Percentiles rank a stretch among this genome's conserved stretches.
phyloP scores from a whole-genome alignment of 1,140 invertebrate genomes.

The Tribolium castaneum region DNA sequence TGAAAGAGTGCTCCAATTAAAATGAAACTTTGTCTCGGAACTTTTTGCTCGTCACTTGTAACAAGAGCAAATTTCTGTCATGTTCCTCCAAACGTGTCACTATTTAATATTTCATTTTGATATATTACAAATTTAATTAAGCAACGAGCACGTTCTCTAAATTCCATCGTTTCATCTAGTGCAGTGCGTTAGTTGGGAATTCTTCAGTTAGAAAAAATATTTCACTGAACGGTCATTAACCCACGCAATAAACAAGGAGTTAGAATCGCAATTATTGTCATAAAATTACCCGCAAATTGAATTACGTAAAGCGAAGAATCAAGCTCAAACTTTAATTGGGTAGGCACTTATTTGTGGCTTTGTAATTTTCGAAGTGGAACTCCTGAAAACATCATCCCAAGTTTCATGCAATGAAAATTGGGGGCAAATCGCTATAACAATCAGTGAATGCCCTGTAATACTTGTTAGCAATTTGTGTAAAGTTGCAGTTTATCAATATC shows the following conservation, averaged over 20 bases:
- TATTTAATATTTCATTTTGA: neutral
- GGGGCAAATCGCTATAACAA: neutral
- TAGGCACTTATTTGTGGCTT: conserved; percentile 7
- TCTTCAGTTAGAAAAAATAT: neutral
- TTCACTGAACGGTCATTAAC: neutral
- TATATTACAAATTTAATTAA: neutral
- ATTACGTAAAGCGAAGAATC: conserved; percentile 12
- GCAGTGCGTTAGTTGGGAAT: neutral
- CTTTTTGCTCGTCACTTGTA: neutral
- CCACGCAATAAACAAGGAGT: neutral
- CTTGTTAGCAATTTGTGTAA: neutral
- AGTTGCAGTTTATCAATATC: neutral
- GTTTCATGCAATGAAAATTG: neutral
- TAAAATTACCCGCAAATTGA: neutral
- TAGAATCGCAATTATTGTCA: conserved; percentile 4
- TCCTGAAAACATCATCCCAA: conserved; percentile 8
- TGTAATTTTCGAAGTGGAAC: conserved; percentile 4
- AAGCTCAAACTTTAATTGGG: conserved; percentile 21
- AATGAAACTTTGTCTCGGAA: neutral
- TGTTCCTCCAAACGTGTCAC: neutral
- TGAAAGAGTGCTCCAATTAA: neutral
- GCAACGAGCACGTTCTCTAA: neutral
- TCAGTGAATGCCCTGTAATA: neutral
- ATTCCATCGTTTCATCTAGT: neutral
- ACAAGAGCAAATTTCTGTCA: neutral